Evolutionary conservation across 2,888 invertebrate species (phyloP).

Genomic region (Drosophila seclusa): DNA sequence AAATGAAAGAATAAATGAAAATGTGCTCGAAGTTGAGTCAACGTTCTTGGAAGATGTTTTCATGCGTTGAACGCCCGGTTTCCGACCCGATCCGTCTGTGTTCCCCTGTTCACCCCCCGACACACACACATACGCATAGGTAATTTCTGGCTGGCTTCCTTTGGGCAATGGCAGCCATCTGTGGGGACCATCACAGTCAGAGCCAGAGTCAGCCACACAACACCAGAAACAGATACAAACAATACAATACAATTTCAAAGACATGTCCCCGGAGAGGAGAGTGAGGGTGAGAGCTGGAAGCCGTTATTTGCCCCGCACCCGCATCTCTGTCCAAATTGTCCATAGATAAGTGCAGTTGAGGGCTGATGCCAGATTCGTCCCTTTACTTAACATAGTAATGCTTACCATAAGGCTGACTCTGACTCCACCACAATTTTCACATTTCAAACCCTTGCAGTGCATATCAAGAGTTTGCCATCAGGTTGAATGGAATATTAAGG

Average conservation of each 20-base stretch:
- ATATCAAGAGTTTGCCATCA: background rate
- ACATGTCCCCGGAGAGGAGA: conserved; percentile 37
- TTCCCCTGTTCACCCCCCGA: conserved; percentile 10
- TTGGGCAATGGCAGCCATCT: conserved; percentile 40
- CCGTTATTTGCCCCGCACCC: conserved; percentile 7
- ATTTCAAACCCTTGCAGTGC: background rate
- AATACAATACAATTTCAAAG: conserved; percentile 48
- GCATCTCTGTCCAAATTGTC: conserved; percentile 34
- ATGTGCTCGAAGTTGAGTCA: conserved; percentile 63
- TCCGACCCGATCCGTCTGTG: conserved; percentile 23
- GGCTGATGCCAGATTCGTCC: conserved; percentile 37
- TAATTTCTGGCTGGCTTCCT: conserved; percentile 39
- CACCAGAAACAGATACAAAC: conserved; percentile 22
- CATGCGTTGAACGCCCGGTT: conserved; percentile 54
- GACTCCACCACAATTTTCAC: background rate
- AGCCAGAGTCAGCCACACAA: conserved; percentile 25
- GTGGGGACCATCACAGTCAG: conserved; percentile 26
- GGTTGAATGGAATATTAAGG: background rate
- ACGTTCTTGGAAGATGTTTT: conserved; percentile 66
- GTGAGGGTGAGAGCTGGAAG: background rate
- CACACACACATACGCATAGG: background rate
- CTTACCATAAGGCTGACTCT: background rate
- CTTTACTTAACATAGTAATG: conserved; percentile 32
- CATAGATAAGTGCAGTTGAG: conserved; percentile 46
- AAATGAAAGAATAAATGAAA: conserved; percentile 60